Evolutionary conservation across 2,113 vertebrate genomes (phyloP).

Genomic region (Nesogale talazaci): DNA sequence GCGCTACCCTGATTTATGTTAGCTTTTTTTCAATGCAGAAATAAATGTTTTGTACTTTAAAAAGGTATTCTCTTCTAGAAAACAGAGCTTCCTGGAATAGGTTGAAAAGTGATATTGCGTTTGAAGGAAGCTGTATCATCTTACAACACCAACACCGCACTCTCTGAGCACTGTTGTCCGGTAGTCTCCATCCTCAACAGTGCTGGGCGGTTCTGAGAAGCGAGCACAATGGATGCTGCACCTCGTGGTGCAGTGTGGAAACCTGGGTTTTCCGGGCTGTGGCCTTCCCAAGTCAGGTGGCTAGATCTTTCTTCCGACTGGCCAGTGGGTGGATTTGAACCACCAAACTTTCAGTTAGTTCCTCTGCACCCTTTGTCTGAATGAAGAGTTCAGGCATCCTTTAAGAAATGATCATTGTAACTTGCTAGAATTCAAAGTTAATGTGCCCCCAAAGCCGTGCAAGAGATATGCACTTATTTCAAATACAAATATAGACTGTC

Average conservation of each 20-base stretch:
- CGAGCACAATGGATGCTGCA: background rate
- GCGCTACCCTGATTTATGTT: background rate
- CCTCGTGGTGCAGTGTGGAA: background rate
- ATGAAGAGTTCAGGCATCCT: background rate
- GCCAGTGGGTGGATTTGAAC: background rate
- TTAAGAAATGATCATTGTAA: background rate
- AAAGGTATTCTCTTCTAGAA: background rate
- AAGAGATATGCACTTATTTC: background rate
- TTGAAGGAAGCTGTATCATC: too few relatives aligned
- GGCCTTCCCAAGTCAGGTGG: too few relatives aligned
- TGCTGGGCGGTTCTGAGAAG: background rate
- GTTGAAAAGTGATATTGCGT: background rate
- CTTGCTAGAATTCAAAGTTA: background rate
- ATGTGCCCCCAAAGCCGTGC: background rate
- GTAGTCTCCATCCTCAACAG: background rate
- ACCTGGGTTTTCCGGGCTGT: background rate
- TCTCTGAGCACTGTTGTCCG: background rate
- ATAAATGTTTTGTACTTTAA: background rate
- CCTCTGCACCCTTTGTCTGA: background rate
- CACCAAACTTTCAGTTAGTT: background rate
- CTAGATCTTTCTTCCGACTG: too few relatives aligned
- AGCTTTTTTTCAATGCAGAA: background rate
- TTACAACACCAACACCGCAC: too few relatives aligned
- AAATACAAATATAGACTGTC: background rate
- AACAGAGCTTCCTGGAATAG: background rate